Evolutionary conservation across 1,140 invertebrate genomes (phyloP), one percentile per base, ranked within the genome.

Genomic region (Cecropterus lyciades): DNA sequence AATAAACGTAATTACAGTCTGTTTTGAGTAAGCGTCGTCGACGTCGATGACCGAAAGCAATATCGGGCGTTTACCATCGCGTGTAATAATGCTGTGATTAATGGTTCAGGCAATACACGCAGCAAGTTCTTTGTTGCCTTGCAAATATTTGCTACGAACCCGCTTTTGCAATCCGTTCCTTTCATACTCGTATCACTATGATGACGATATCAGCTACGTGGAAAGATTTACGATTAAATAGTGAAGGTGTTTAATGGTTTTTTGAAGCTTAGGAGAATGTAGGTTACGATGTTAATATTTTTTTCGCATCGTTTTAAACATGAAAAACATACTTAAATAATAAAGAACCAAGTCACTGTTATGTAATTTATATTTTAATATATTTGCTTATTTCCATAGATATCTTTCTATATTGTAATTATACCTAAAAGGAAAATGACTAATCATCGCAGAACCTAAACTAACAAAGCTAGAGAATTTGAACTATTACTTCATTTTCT

Each of bases 71-170:
- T 84, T 82, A 72, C 76, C 69, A 71, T 75, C 64, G 63, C 69
- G 70, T 75, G 79, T 77, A 85, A 82, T 82, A 82, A 82, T 84
- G 75, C 75, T 77, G 79, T 85, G 82, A 87, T 87, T 87, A 85
- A 87, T 87, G 81, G 74, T 62, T 71, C 70, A 72, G 62, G 70
- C 77, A 74, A 78, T 84, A 79, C 75, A 81, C 72, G 75, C 67
- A 66, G 73, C 73, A 72, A 79, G 73, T 78, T 83, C 83, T 84
- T 85, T 85, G 83, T 87, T 82, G 78, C 70, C 77, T 66, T 56
- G 68, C 77, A 85, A 87, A 87, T 84, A 85, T 84, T 87, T 81
- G 77, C 80, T 83, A 69, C 70, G 70, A 68, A 65, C 70, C 65
- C 77, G 70, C 75, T 77, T 59, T 69, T 70, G 67, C 77, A 84